phyloP scores from a whole-genome alignment of 2,888 invertebrate genomes.

The Caenorhabditis imperialis region DNA sequence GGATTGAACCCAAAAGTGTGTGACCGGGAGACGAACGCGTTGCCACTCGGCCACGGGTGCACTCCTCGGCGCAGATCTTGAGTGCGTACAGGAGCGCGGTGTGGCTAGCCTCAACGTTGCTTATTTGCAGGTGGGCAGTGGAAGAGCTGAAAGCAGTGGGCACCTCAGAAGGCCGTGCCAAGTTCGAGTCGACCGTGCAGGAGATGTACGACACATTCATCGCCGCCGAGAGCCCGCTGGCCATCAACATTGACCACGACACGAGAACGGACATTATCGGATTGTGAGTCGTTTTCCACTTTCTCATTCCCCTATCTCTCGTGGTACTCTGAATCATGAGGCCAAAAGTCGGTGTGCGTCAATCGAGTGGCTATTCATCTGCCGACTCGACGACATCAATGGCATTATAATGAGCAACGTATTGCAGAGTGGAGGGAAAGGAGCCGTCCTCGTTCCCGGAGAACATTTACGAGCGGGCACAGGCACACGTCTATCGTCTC shows the following conservation, averaged over 20 bases:
- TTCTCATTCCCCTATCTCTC: not conserved
- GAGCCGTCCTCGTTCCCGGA: conserved; percentile 65
- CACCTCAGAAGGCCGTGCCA: conserved; percentile 51
- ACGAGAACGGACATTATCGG: conserved; percentile 69
- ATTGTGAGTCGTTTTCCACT: conserved; percentile 27
- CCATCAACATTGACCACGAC: conserved; percentile 72
- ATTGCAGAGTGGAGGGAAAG: conserved; percentile 64
- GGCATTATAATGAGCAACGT: not conserved
- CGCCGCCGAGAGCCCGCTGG: conserved; percentile 69
- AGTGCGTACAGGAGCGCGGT: no score
- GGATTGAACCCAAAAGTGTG: no score
- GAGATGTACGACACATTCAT: conserved; percentile 72
- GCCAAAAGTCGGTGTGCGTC: no score
- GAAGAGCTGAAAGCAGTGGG: conserved; percentile 64
- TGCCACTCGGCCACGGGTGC: no score
- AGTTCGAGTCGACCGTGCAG: conserved; percentile 70
- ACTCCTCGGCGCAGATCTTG: no score
- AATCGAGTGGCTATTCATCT: no score
- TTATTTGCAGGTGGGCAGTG: conserved; percentile 68
- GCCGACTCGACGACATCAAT: not conserved
- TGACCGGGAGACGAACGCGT: no score
- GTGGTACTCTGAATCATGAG: not conserved
- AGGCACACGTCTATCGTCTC: conserved; percentile 69
- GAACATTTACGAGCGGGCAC: conserved; percentile 69
- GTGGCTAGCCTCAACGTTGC: no score